These are phyloP conservation scores for Lytechinus variegatus DNA, from an alignment of 35 echinoderm and acorn worm species.

Conservation along the genomic window DNA sequence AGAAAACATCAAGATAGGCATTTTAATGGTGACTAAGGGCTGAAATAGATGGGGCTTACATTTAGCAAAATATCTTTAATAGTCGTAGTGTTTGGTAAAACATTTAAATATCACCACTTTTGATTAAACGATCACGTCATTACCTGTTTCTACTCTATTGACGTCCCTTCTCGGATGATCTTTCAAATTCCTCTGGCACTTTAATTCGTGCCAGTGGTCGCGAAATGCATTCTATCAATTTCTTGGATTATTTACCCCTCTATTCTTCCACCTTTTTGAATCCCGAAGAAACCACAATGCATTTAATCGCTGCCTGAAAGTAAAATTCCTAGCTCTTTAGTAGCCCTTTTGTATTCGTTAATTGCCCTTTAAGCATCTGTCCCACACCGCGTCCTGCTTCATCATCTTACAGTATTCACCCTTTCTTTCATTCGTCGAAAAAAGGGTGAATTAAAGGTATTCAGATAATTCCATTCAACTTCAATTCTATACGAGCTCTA, in stretches of 20 bases:
- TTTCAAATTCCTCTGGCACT: background rate
- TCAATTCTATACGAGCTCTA: background rate
- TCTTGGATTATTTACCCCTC: background rate
- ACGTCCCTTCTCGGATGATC: too few species aligned
- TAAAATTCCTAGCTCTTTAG: background rate
- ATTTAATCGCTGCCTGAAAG: background rate
- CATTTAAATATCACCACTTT: too few species aligned
- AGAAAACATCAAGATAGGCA: too few species aligned
- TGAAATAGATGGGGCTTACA: too few species aligned
- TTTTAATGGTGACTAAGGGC: too few species aligned
- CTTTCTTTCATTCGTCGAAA: slow-evolving; percentile 10
- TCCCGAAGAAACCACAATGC: background rate
- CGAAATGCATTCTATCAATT: background rate
- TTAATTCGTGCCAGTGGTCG: background rate
- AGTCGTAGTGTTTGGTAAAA: too few species aligned
- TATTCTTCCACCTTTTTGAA: background rate
- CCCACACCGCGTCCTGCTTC: background rate
- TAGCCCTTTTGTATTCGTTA: background rate
- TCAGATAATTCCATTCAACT: background rate
- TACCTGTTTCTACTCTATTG: too few species aligned
- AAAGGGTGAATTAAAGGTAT: background rate
- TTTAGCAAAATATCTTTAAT: too few species aligned
- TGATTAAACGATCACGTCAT: too few species aligned
- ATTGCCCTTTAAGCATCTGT: background rate
- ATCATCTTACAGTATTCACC: background rate